These are phyloP conservation scores for Psittacara wagleri DNA, from an alignment of 2,113 vertebrate genomes.

Conservation along the genomic window DNA sequence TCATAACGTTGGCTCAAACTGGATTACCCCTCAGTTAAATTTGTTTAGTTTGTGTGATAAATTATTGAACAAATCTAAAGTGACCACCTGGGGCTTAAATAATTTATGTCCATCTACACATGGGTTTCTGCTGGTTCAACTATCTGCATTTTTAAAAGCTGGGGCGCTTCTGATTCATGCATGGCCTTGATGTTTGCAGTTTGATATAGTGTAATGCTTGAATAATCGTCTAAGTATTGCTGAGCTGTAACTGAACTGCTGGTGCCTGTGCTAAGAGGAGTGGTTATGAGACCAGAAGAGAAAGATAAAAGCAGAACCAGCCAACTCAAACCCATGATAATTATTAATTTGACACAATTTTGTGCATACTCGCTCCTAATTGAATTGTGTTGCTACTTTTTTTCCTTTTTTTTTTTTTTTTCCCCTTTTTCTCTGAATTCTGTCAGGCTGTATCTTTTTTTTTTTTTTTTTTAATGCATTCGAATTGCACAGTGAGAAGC, in stretches of 20 bases:
- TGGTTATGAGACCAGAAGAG: not conserved
- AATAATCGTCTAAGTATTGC: not conserved
- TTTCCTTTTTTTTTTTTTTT: not conserved
- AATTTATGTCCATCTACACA: not conserved
- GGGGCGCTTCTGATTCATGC: not conserved
- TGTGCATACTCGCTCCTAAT: not conserved
- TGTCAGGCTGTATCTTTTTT: not conserved
- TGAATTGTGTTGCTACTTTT: not conserved
- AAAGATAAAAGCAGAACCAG: not conserved
- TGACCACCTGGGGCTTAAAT: not conserved
- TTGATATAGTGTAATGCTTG: not conserved
- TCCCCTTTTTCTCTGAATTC: not conserved
- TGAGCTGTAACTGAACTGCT: not conserved
- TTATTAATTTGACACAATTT: not conserved
- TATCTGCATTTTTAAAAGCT: not conserved
- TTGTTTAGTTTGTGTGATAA: not conserved
- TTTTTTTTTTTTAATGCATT: not conserved
- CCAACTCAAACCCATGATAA: not conserved
- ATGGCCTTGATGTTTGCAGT: not conserved
- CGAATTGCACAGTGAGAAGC: not conserved
- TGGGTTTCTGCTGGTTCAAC: not conserved
- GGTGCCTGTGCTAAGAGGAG: not conserved
- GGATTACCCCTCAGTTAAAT: not conserved
- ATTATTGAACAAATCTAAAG: constrained; percentile 9
- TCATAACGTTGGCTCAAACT: not conserved